Percentiles rank a stretch among this genome's conserved stretches.
These are phyloP conservation scores for Silurus lanzhouensis DNA, from an alignment of 2,797 vertebrate species.

Conservation along the genomic window DNA sequence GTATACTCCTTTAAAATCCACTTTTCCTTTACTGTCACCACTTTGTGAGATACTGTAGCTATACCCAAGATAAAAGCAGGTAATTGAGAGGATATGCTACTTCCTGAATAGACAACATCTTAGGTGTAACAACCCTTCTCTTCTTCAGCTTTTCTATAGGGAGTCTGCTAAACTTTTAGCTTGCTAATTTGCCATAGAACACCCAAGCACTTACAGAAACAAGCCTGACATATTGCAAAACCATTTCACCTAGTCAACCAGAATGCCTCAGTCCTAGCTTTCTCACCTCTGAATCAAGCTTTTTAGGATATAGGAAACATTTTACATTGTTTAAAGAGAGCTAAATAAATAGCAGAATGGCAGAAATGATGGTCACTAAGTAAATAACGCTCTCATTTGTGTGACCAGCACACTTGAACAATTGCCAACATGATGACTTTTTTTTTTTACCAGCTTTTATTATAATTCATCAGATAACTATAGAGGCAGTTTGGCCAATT, in stretches of 20 bases:
- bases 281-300: not conserved
- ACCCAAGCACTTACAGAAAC: slow-evolving; percentile 33
- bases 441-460: not conserved
- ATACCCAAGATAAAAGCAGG: slow-evolving; percentile 1
- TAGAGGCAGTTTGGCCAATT: slow-evolving; percentile 2
- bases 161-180: slow-evolving; percentile 20
- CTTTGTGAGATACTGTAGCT: not conserved
- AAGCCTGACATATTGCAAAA: slow-evolving; percentile 27
- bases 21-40: not conserved
- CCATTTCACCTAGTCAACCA: slow-evolving; percentile 42
- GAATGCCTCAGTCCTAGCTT: slow-evolving; percentile 43
- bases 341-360: not conserved
- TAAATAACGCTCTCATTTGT: slow-evolving; percentile 9
- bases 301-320: slow-evolving; percentile 3
- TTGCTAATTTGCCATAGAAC: slow-evolving; percentile 33
- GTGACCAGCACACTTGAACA: slow-evolving; percentile 6
- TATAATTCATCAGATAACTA: not conserved
- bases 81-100: slow-evolving; percentile 17
- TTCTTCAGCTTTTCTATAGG: slow-evolving; percentile 25
- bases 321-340: not conserved
- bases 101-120: slow-evolving; percentile 11
- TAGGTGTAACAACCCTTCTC: slow-evolving; percentile 1
- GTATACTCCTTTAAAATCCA: not conserved
- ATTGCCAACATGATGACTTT: not conserved
- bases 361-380: slow-evolving; percentile 27